Evolutionary conservation across 2,113 vertebrate species (phyloP), one percentile per base, ranked within the genome.

Genomic region (Mugil cephalus): DNA sequence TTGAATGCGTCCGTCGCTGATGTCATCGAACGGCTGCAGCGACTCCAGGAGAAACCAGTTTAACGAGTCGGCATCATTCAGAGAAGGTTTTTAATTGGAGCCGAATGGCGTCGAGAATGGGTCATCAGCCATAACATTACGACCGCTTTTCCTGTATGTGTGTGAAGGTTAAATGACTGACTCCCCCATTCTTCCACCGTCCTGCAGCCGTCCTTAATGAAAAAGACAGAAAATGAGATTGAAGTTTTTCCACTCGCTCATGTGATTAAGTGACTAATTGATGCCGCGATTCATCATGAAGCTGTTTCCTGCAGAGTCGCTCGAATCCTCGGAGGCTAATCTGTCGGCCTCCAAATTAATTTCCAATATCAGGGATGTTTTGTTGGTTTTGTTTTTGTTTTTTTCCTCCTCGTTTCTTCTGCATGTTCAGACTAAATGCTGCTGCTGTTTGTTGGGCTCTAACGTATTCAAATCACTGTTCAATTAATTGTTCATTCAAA

Each of bases 261-360:
- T 34, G 36, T 60, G 62, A 82, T 77, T 75, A 69, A 65, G 3
- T 1, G 38, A 62, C 65, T 80, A 85, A 85, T 77, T 83, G 80
- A 72, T 78, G 17, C 5, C 8, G 1, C 17, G 17, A 72, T 85
- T 82, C 80, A 79, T 82, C 70, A 45, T 35, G 62, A 69, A 77
- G 68, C 38, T 12, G n/a, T 52, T 68, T 71, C 34, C 19, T 4
- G n/a, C 45, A 42, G 53, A 50, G 59, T 17, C 46, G 5, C 10
- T 69, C 11, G 24, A 55, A 39, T 46, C 46, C 59, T 59, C 62
- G 1, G 36, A 54, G 48, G 65, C 68, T 68, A 13, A 74, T 34
- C 43, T 50, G 43, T 43, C 30, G 38, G 13, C 19, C 46, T 48
- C 2, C 1, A 69, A 65, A 70, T 68, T 52, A 4, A 39, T 73